A percentile compares a stretch with the other conserved stretches of the same genome.
Conservation (phyloP, 1,140 invertebrate species). For the Antheraea mylitta region DNA sequence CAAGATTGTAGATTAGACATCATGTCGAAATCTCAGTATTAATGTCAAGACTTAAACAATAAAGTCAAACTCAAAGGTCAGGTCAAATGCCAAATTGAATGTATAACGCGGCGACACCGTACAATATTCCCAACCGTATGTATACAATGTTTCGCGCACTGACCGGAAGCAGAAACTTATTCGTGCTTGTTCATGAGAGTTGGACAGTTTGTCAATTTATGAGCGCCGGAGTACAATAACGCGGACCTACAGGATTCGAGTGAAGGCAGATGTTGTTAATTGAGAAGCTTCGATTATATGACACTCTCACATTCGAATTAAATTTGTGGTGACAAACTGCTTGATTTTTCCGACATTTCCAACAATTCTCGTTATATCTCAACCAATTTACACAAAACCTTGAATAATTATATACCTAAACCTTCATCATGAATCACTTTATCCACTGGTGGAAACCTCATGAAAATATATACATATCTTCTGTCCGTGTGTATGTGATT, state of each 20-base stretch:
- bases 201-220: slow-evolving; percentile 77
- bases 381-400: too few relatives aligned
- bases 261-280: slow-evolving; percentile 64
- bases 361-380: too few relatives aligned
- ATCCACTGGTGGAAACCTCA: too few relatives aligned
- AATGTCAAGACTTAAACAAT: too few relatives aligned
- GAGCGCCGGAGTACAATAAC: slow-evolving; percentile 49
- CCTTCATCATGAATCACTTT: too few relatives aligned
- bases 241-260: slow-evolving; percentile 37
- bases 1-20: too few relatives aligned
- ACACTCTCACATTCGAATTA: background rate
- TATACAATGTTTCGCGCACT: slow-evolving; percentile 54
- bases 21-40: too few relatives aligned
- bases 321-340: background rate
- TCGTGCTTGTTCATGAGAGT: slow-evolving; percentile 67
- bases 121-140: slow-evolving; percentile 33
- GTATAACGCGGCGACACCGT: background rate
- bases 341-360: too few relatives aligned
- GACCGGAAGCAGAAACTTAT: slow-evolving; percentile 75
- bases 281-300: slow-evolving; percentile 46
- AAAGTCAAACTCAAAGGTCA: too few relatives aligned
- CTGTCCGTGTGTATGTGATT: too few relatives aligned
- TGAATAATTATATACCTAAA: too few relatives aligned
- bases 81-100: background rate
- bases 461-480: too few relatives aligned